These are phyloP conservation scores for Cephus runcator DNA, from an alignment of 2,888 invertebrate genomes.

Conservation along the genomic window DNA sequence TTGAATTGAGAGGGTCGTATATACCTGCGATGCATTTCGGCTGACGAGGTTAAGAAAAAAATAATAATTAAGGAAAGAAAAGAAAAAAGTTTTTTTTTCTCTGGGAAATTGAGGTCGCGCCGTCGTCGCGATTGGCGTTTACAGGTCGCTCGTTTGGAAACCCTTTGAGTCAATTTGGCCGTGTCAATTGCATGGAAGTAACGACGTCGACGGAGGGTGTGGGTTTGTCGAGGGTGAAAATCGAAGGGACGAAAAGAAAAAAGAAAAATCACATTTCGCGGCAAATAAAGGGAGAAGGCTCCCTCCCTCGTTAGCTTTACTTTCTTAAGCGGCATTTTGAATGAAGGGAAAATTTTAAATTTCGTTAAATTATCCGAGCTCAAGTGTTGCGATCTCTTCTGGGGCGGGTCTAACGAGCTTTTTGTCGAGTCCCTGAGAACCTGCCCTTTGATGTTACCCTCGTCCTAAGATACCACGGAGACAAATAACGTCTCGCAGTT, in stretches of 20 bases:
- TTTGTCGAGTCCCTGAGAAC: background rate
- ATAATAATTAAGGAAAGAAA: too few species aligned
- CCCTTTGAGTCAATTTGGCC: slow-evolving; percentile 53
- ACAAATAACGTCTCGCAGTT: background rate
- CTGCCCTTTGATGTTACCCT: background rate
- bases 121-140: background rate
- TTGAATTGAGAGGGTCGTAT: background rate
- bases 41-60: background rate
- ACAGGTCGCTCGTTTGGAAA: background rate
- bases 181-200: slow-evolving; percentile 50
- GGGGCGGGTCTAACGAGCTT: background rate
- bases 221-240: background rate
- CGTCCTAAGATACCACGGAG: background rate
- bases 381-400: background rate
- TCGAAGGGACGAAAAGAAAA: background rate
- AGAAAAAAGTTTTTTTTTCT: background rate
- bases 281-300: background rate
- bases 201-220: slow-evolving; percentile 47
- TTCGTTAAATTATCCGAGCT: background rate
- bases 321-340: background rate
- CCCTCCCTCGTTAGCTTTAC: background rate
- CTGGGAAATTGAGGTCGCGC: background rate
- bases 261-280: too few species aligned
- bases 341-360: background rate
- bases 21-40: too few species aligned